Conservation (phyloP, 2,113 vertebrate genomes). For the Rhinoderma darwinii region DNA sequence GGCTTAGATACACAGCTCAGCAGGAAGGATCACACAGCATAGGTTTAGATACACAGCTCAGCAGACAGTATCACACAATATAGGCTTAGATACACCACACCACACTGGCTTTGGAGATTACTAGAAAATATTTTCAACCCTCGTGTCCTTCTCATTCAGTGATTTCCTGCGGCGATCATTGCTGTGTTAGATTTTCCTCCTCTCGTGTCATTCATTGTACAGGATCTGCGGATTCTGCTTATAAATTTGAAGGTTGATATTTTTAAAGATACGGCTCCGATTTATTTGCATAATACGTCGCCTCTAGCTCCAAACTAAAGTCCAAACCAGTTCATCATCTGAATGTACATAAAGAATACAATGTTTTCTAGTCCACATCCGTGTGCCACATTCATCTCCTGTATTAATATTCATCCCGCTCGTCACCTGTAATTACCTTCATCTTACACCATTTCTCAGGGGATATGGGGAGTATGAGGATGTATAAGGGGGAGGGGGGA, state of each 20-base stretch:
- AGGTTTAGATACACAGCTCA: too few relatives aligned
- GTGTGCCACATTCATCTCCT: not conserved
- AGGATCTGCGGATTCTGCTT: not conserved
- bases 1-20: not conserved
- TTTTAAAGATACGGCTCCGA: not conserved
- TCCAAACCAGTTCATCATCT: not conserved
- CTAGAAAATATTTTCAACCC: too few relatives aligned
- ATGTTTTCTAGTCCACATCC: not conserved
- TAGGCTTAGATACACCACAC: not conserved
- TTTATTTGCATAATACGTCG: not conserved
- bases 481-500: too few relatives aligned
- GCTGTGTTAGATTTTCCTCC: not conserved
- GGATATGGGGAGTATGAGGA: too few relatives aligned
- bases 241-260: not conserved
- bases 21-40: not conserved
- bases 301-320: not conserved
- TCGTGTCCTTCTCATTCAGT: too few relatives aligned
- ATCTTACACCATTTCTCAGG: too few relatives aligned
- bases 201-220: not conserved
- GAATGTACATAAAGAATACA: not conserved
- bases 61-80: not conserved
- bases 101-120: too few relatives aligned
- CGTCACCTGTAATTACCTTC: not conserved
- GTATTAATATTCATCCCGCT: constrained; percentile 10
- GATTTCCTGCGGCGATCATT: too few relatives aligned